phyloP scores from a whole-genome alignment of 2,113 vertebrate species.

The Periophthalmus modestus region DNA sequence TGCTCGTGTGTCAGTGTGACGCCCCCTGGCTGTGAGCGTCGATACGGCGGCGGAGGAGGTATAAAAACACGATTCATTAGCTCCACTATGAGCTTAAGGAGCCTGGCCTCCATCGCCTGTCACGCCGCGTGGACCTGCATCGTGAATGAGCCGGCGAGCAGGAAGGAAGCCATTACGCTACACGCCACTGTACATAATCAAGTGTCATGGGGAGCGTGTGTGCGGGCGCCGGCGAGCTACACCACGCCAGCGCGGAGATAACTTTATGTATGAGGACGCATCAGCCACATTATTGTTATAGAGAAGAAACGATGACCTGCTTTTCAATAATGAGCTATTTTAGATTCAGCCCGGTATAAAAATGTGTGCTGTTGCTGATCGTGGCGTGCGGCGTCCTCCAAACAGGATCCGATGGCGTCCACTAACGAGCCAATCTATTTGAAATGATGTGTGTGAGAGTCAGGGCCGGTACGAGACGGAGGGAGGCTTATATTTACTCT shows the following conservation, averaged over 20 bases:
- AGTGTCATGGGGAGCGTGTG: slow-evolving; percentile 42
- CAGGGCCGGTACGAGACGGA: too few relatives aligned
- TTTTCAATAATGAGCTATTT: slow-evolving; percentile 1
- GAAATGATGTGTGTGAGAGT: neutral
- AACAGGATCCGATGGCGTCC: slow-evolving; percentile 9
- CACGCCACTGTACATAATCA: slow-evolving; percentile 59
- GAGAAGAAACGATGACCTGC: neutral
- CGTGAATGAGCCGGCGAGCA: slow-evolving; percentile 22
- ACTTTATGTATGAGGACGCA: slow-evolving; percentile 30
- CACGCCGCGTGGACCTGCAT: slow-evolving; percentile 51
- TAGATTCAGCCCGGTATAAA: slow-evolving; percentile 3
- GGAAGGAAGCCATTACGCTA: slow-evolving; percentile 51
- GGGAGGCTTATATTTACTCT: neutral
- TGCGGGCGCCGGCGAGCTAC: slow-evolving; percentile 25
- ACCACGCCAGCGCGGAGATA: slow-evolving; percentile 41
- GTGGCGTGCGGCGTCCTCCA: neutral
- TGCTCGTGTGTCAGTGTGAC: slow-evolving; percentile 16
- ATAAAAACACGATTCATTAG: slow-evolving; percentile 29
- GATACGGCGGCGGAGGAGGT: slow-evolving; percentile 16
- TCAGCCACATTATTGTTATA: slow-evolving; percentile 14
- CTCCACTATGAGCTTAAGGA: slow-evolving; percentile 45
- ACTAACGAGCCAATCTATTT: slow-evolving; percentile 11
- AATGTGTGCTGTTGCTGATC: neutral
- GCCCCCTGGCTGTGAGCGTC: slow-evolving; percentile 16
- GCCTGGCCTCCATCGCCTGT: slow-evolving; percentile 54